Evolutionary conservation across 2,888 invertebrate species (phyloP).

Genomic region (Mongoloraphidia duomilia): DNA sequence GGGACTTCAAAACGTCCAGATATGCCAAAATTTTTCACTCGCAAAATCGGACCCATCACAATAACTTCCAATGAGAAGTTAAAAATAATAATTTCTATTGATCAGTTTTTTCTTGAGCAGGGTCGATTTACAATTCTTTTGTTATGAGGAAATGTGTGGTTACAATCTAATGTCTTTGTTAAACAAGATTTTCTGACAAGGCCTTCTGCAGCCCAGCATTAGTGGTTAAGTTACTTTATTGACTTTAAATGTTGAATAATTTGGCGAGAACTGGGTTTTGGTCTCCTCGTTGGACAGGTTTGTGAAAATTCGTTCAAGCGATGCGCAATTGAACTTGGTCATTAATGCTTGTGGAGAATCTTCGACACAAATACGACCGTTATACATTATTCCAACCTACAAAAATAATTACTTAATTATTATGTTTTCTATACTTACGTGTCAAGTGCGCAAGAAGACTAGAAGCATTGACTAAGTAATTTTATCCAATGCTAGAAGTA

Average conservation of each 20-base stretch:
- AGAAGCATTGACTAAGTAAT: no score
- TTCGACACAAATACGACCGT: conserved; percentile 80
- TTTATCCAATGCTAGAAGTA: conserved; percentile 4
- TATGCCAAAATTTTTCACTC: no score
- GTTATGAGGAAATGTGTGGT: no score
- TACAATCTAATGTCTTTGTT: no score
- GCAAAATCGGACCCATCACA: no score
- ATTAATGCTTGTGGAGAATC: conserved; percentile 75
- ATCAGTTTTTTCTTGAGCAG: no score
- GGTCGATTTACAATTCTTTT: no score
- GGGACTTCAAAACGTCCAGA: no score
- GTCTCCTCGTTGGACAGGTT: conserved; percentile 74
- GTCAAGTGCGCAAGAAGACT: conserved; percentile 5
- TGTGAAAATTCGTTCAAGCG: conserved; percentile 84
- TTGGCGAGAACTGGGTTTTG: conserved; percentile 33
- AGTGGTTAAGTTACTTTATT: conserved; percentile 53
- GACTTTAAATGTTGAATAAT: conserved; percentile 51
- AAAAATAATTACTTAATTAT: conserved; percentile 1
- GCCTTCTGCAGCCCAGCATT: conserved; percentile 33
- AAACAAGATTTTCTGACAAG: no score
- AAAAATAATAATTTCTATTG: no score
- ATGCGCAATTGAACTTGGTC: conserved; percentile 67
- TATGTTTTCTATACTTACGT: conserved; percentile 9
- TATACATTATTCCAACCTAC: conserved; percentile 89
- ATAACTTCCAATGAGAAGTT: no score